These are phyloP conservation scores for Amphiprion percula DNA, from an alignment of 2,113 vertebrate species.

Conservation along the genomic window DNA sequence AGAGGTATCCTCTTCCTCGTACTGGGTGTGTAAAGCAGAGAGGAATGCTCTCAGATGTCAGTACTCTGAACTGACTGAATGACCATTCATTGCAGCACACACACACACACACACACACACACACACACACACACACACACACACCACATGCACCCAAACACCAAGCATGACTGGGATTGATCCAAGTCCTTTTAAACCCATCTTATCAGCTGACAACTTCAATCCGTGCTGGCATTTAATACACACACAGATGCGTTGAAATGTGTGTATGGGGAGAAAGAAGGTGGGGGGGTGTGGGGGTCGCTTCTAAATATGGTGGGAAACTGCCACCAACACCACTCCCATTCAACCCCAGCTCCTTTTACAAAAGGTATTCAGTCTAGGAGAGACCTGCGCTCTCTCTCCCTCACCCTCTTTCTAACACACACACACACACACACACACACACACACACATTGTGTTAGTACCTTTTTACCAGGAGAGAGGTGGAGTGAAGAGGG, in stretches of 20 bases:
- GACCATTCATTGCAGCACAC: constrained; percentile 17
- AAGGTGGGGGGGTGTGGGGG: constrained; percentile 20
- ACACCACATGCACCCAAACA: constrained; percentile 4
- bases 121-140: constrained; percentile 16
- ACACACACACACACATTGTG: constrained; percentile 22
- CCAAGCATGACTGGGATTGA: constrained; percentile 32
- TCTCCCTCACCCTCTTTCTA: constrained; percentile 46
- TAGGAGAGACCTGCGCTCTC: constrained; percentile 67
- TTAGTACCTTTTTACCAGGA: constrained; percentile 64
- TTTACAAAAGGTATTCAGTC: constrained; percentile 82
- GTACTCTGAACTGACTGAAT: constrained; percentile 44
- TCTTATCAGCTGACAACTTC: constrained; percentile 56
- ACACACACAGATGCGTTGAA: constrained; percentile 15
- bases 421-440: constrained; percentile 30
- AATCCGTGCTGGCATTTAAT: constrained; percentile 61
- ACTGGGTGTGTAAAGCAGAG: constrained; percentile 55
- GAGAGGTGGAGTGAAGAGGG: constrained; percentile 45
- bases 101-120: constrained; percentile 19
- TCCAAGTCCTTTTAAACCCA: constrained; percentile 45
- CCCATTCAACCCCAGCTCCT: constrained; percentile 77
- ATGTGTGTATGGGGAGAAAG: constrained; percentile 13
- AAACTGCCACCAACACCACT: constrained; percentile 81
- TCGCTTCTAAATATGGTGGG: constrained; percentile 81
- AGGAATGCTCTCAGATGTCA: constrained; percentile 76
- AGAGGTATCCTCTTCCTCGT: constrained; percentile 48